Conservation (phyloP, 2,888 invertebrate genomes). For the Masnerella sp. region DNA sequence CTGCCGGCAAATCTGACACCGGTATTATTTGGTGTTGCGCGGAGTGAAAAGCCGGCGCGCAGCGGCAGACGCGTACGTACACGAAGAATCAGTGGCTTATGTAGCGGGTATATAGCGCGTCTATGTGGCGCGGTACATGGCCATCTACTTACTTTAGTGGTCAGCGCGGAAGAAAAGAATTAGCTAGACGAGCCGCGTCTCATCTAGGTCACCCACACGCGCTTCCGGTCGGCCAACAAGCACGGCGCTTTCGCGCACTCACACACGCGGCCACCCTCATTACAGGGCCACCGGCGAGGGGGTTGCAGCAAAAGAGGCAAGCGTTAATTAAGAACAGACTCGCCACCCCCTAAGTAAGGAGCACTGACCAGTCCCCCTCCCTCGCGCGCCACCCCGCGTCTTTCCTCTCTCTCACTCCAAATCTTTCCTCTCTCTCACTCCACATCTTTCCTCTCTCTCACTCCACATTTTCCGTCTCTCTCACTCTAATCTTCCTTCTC, state of each 20-base stretch:
- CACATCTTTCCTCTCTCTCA: no score
- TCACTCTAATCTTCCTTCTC: no score
- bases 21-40: slow-evolving; percentile 30
- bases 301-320: slow-evolving; percentile 76
- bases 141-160: slow-evolving; percentile 76
- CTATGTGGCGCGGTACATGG: slow-evolving; percentile 67
- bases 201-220: slow-evolving; percentile 75
- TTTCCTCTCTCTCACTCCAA: not conserved
- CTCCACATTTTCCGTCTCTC: no score
- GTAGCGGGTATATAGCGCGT: slow-evolving; percentile 56
- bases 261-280: slow-evolving; percentile 73
- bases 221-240: slow-evolving; percentile 60
- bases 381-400: not conserved
- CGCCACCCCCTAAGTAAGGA: slow-evolving; percentile 77
- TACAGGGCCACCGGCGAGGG: slow-evolving; percentile 73
- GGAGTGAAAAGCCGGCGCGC: slow-evolving; percentile 29
- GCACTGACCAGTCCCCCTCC: slow-evolving; percentile 71
- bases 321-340: slow-evolving; percentile 78
- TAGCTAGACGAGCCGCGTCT: slow-evolving; percentile 77
- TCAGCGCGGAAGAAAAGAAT: slow-evolving; percentile 76
- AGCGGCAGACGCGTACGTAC: slow-evolving; percentile 28
- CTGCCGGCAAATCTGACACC: no score
- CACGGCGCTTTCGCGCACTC: slow-evolving; percentile 62
- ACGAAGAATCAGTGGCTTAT: slow-evolving; percentile 60
- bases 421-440: slow-evolving; percentile 15